Evolutionary conservation across 2,888 invertebrate genomes (phyloP).

Genomic region (Cyaniris semiargus): DNA sequence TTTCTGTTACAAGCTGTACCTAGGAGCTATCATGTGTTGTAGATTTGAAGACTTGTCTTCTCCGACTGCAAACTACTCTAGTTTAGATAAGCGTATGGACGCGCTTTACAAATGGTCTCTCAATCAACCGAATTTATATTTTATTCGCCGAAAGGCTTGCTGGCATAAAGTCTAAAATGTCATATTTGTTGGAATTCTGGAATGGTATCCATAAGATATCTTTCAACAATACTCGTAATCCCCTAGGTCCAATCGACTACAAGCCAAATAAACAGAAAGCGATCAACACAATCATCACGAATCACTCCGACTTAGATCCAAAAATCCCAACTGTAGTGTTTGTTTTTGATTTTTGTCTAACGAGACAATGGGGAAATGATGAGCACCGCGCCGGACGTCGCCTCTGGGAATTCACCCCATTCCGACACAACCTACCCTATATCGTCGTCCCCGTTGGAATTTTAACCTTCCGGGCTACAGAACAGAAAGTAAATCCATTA

Average conservation of each 20-base stretch:
- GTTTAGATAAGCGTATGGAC: background rate
- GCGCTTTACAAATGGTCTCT: background rate
- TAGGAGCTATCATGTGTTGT: background rate
- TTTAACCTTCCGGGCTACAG: conserved; percentile 52
- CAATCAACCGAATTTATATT: background rate
- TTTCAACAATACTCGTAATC: conserved; percentile 51
- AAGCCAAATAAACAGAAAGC: conserved; percentile 54
- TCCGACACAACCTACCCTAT: conserved; percentile 59
- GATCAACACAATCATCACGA: conserved; percentile 66
- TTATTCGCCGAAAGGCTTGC: background rate
- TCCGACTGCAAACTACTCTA: background rate
- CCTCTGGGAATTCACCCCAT: conserved; percentile 77
- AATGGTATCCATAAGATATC: conserved; percentile 44
- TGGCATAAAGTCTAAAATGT: background rate
- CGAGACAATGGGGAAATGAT: conserved; percentile 81
- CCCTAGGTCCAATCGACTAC: conserved; percentile 64
- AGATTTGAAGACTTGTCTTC: background rate
- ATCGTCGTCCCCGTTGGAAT: conserved; percentile 46
- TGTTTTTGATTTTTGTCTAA: conserved; percentile 81
- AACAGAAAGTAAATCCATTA: conserved; percentile 55
- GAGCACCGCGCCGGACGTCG: conserved; percentile 72
- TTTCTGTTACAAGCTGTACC: background rate
- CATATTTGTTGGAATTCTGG: background rate
- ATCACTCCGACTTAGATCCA: conserved; percentile 71
- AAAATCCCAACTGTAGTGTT: conserved; percentile 74